phyloP scores from a whole-genome alignment of 2,797 vertebrate genomes.

The Acridotheres tristis region DNA sequence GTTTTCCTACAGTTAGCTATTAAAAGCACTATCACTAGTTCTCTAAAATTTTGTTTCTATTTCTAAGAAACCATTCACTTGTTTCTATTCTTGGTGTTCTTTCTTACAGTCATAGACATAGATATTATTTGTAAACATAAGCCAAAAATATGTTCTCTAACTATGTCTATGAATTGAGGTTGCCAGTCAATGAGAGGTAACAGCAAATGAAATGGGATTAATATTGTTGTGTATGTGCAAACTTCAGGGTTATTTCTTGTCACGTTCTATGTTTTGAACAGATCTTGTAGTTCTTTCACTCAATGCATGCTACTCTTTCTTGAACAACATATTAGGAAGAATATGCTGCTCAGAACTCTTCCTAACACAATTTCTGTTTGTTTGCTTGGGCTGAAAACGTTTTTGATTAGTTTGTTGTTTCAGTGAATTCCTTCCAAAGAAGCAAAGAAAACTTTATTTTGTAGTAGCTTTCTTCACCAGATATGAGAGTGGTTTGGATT shows the following conservation, averaged over 20 bases:
- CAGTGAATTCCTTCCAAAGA: constrained; percentile 71
- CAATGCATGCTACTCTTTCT: constrained; percentile 28
- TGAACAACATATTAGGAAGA: not conserved
- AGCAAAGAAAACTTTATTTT: constrained; percentile 70
- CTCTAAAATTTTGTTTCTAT: not conserved
- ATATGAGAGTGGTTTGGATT: constrained; percentile 52
- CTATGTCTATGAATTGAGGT: not conserved
- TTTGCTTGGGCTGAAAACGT: constrained; percentile 77
- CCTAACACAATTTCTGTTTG: constrained; percentile 50
- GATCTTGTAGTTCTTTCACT: not conserved
- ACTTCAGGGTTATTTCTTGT: not conserved
- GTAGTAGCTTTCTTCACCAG: constrained; percentile 68
- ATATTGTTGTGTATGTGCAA: not conserved
- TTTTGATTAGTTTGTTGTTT: constrained; percentile 50
- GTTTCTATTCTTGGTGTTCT: not conserved
- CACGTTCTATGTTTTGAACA: not conserved
- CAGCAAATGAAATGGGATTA: not conserved
- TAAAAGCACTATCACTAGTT: not conserved
- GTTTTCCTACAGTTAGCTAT: not conserved
- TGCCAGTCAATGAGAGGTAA: not conserved
- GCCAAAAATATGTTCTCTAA: not conserved
- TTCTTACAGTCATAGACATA: not conserved
- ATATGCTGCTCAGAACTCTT: constrained; percentile 2
- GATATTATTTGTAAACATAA: not conserved
- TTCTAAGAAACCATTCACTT: not conserved